These are phyloP conservation scores for Trachelus troglodyta DNA, from an alignment of 2,888 invertebrate genomes.

Conservation along the genomic window DNA sequence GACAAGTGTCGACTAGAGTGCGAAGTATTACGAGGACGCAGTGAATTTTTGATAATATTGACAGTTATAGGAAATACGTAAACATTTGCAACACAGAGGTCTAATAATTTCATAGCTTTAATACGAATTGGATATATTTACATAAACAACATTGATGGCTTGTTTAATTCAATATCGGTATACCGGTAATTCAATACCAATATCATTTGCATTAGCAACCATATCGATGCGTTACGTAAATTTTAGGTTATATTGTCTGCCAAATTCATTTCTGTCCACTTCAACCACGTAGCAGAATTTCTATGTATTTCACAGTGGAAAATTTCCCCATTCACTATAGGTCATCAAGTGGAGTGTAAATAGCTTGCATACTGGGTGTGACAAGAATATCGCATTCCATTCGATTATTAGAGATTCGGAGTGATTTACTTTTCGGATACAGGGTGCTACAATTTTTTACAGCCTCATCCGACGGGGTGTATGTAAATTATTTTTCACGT, in stretches of 20 bases:
- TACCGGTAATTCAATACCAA: not conserved
- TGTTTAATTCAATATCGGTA: not conserved
- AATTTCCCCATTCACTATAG: not conserved
- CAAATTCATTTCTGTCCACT: too few relatives aligned
- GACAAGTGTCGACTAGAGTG: too few relatives aligned
- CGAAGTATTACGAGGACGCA: too few relatives aligned
- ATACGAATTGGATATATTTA: not conserved
- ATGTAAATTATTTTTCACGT: not conserved
- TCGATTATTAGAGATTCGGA: not conserved
- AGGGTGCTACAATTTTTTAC: not conserved
- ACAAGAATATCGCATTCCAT: not conserved
- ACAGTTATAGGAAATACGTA: not conserved
- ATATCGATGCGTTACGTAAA: too few relatives aligned
- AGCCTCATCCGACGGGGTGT: not conserved
- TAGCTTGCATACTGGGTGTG: not conserved
- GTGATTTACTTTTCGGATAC: not conserved
- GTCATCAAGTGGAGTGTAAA: not conserved
- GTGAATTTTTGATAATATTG: too few relatives aligned
- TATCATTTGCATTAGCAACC: not conserved
- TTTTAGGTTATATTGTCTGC: too few relatives aligned
- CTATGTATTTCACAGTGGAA: not conserved
- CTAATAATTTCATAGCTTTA: not conserved
- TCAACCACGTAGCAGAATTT: not conserved
- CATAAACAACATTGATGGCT: not conserved
- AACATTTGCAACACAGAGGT: not conserved